Conservation (phyloP, 2,113 vertebrate species). For the Cathartes aura region DNA sequence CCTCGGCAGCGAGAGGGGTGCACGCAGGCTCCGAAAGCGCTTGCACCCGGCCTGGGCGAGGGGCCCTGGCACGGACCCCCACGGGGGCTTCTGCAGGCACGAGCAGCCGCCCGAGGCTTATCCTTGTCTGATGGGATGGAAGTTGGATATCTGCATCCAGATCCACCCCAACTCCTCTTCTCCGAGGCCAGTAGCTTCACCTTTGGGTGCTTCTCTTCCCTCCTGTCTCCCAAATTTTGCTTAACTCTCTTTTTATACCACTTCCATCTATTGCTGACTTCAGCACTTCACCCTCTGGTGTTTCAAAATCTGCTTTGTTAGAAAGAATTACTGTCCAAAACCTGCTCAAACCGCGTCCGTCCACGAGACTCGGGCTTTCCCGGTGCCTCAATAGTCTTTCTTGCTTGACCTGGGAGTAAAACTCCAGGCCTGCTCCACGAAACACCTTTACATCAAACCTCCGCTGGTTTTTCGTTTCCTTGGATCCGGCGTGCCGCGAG, state of each 20-base stretch:
- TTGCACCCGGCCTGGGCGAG: not conserved
- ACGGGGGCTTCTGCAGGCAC: not conserved
- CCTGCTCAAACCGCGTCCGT: not conserved
- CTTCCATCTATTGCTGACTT: not conserved
- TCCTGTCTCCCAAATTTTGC: not conserved
- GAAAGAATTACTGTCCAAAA: not conserved
- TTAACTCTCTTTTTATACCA: not conserved
- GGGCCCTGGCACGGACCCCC: too few species aligned
- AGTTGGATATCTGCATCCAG: rapidly evolving
- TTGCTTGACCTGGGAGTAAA: not conserved
- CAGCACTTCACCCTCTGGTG: not conserved
- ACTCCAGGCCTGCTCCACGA: not conserved
- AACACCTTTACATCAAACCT: not conserved
- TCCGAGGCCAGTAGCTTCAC: not conserved
- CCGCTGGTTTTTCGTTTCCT: not conserved
- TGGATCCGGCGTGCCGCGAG: rapidly evolving
- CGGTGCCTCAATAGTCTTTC: not conserved
- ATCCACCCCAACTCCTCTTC: not conserved
- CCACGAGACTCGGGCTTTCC: not conserved
- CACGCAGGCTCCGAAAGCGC: rapidly evolving
- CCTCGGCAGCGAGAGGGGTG: not conserved
- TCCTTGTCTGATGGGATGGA: not conserved
- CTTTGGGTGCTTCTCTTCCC: not conserved
- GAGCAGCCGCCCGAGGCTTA: not conserved
- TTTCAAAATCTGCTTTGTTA: not conserved